phyloP scores from a whole-genome alignment of 2,797 vertebrate species.

The Notolepis coatsorum region DNA sequence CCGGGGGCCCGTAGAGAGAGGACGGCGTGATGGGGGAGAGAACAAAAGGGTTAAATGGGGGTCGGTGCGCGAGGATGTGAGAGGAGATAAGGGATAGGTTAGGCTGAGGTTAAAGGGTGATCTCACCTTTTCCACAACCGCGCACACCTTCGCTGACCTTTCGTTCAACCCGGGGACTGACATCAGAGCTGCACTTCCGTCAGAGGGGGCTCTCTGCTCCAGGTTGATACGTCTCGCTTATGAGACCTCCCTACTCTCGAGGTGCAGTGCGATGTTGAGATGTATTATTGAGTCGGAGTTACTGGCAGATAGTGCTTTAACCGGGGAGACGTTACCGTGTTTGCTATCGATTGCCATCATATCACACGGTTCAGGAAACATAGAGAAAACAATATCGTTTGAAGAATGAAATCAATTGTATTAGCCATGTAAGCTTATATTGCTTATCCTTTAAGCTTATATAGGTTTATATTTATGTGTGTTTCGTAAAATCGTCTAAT shows the following conservation, averaged over 20 bases:
- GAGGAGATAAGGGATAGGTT: conserved; percentile 41
- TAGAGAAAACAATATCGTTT: neutral
- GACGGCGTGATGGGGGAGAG: neutral
- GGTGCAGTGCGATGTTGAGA: conserved; percentile 50
- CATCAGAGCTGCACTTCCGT: conserved; percentile 39
- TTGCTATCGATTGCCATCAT: conserved; percentile 32
- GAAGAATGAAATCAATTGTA: too few relatives aligned
- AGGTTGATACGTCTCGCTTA: conserved; percentile 27
- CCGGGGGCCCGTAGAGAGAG: neutral
- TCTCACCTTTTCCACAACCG: conserved; percentile 52
- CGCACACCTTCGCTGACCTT: conserved; percentile 65
- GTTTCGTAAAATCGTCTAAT: too few relatives aligned
- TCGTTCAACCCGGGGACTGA: conserved; percentile 50
- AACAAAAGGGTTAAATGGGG: neutral
- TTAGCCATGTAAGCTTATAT: too few relatives aligned
- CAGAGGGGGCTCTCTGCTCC: conserved; percentile 5
- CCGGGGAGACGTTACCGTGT: conserved; percentile 32
- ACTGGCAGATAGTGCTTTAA: conserved; percentile 50
- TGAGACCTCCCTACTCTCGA: conserved; percentile 31
- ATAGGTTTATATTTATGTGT: too few relatives aligned
- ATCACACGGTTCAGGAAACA: neutral
- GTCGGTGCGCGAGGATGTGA: neutral
- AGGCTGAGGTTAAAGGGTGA: conserved; percentile 60
- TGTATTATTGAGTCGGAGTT: conserved; percentile 66
- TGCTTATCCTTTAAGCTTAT: too few relatives aligned